Base-by-base conservation (phyloP, 2,797 vertebrate species). In the Remorina albescens region DNA sequence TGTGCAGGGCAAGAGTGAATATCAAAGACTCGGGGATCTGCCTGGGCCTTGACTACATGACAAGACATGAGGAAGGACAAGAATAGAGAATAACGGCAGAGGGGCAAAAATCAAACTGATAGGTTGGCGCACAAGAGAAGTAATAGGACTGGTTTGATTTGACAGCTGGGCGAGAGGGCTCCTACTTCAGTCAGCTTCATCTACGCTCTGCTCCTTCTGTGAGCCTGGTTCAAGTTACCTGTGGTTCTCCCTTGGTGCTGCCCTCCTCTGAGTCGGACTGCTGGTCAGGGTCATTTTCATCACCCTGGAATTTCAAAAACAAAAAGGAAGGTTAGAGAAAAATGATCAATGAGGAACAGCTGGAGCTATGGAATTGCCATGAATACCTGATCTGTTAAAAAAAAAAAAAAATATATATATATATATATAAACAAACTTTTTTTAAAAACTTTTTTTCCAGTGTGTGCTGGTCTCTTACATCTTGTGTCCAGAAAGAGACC, bases 221-320 rank as follows among this genome's bases (percentile, higher is more conserved):
- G 49, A 47, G 61, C 28, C 56, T 57, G 55, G 7, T 13, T 23
- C 0, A 6, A 1, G 30, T 91, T 94, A 98, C 98, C 96, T 97
- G 96, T 67, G 90, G 89, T 82, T 99, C 97, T 82, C 93, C 96
- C 86, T 95, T 98, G 91, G 93, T 96, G 92, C 95, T 96, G 86
- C 96, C 94, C 41, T 98, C 97, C 90, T 99, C 98, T 0, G 96
- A 95, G 91, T 99, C 98, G 0, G 96, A 98, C 2, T 94, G 97
- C 0, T 96, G 97, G 18, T 99, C 98, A 19, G 96, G 96, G 62
- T 99, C 97, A 75, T 98, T 98, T 94, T 98, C 97, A 89, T 98
- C 97, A 76, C 98, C 97, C 98, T 99, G 91, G 32, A 80, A 81
- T 78, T n/a, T n/a, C 2, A 32, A 42, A 72, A 86, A 65, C 54